Conservation (phyloP, 1,140 invertebrate genomes). For the Eurosta solidaginis region DNA sequence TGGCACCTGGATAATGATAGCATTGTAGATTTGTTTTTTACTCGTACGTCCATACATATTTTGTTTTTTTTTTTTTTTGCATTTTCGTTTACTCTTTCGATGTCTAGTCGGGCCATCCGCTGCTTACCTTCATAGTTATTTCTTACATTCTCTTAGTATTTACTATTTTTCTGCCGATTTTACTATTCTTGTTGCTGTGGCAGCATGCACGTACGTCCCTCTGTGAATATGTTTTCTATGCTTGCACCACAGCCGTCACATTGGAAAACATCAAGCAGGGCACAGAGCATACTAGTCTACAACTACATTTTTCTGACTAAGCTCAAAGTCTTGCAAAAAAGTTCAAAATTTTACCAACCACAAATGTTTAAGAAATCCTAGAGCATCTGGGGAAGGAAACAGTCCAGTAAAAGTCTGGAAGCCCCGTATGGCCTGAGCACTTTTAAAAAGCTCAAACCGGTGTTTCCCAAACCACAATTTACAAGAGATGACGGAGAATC, state of each 20-base stretch:
- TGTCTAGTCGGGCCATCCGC: neutral
- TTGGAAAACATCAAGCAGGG: neutral
- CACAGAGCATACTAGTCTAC: too few relatives aligned
- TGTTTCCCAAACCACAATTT: too few relatives aligned
- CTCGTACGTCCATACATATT: neutral
- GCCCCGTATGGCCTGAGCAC: too few relatives aligned
- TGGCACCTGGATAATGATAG: slow-evolving; percentile 34
- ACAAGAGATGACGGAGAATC: too few relatives aligned
- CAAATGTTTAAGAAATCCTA: too few relatives aligned
- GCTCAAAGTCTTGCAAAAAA: too few relatives aligned
- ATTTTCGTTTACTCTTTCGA: too few relatives aligned
- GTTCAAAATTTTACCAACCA: too few relatives aligned
- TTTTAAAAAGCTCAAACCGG: too few relatives aligned
- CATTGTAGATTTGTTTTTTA: slow-evolving; percentile 1
- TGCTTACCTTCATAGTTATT: neutral
- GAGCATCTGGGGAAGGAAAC: too few relatives aligned
- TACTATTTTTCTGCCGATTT: neutral
- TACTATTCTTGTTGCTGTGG: neutral
- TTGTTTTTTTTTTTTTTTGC: neutral
- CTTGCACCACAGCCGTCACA: neutral
- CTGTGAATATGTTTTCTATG: neutral
- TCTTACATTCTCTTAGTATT: neutral
- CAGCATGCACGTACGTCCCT: neutral
- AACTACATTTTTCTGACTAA: too few relatives aligned
- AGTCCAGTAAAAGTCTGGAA: too few relatives aligned